Base-by-base conservation (phyloP, 2,888 invertebrate species). In the Cheilosia impressa region DNA sequence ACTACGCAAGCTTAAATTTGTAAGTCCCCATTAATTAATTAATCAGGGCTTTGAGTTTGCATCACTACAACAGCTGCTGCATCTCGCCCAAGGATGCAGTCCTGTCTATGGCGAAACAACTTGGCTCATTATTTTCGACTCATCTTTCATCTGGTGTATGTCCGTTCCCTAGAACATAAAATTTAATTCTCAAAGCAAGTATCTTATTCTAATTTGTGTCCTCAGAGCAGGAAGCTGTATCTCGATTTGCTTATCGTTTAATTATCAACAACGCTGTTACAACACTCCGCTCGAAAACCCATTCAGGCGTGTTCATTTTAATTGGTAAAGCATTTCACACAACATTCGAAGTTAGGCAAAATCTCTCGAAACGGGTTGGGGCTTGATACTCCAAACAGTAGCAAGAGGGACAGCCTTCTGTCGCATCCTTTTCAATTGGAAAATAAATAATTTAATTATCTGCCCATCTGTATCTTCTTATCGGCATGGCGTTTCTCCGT, bases 391-490 rank as follows among this genome's bases (percentile, higher is more conserved):
- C 15, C 10, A 47, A 34, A 58, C 69, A 57, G 6, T 31, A 24
- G 31, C n/a, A n/a, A 45, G 4, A 43, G 9, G 31, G 43, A 31
- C 17, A 17, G 17, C 27, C 78, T 65, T 38, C 62, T 63, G 53
- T 65, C 52, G 65, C 17, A 45, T 57, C 45, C 47, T 15, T 62
- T 50, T 55, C 65, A 76, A n/a, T 65, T 58, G 41, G 43, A 41
- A 71, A 76, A 76, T 58, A 76, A 76, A 76, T 81, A 81, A 81
- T 81, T 81, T 63, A 76, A 81, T 81, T 76, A 81, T 63, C 71
- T 65, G 38, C 22, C 52, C 69, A 76, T 50, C 69, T 45, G 41
- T 47, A 52, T 72, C 60, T 31, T 22, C 7, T 47, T 52, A 52
- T 60, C 60, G 50, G 50, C 55, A 41, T 3, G 31, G 9, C 31